These are phyloP conservation scores for Albula glossodonta DNA, from an alignment of 2,113 vertebrate genomes.

Conservation along the genomic window DNA sequence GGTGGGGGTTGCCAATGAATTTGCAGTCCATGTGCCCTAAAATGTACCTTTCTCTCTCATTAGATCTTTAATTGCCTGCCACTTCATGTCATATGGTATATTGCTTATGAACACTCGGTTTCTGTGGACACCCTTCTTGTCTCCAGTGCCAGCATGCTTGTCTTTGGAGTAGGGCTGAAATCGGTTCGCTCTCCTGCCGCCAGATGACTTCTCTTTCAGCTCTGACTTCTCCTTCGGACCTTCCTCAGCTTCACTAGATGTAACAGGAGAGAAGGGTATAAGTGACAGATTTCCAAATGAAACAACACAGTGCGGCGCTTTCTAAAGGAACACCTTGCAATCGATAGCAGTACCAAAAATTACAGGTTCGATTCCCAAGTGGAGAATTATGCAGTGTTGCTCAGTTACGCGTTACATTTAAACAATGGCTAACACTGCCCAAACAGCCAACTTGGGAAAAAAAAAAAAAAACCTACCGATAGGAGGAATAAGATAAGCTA, in stretches of 20 bases:
- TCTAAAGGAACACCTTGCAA: no score
- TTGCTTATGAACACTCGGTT: conserved; percentile 98
- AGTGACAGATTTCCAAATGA: not conserved
- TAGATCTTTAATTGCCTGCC: conserved; percentile 99
- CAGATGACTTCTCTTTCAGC: conserved; percentile 83
- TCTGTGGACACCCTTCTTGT: conserved; percentile 85
- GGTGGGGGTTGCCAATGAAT: conserved; percentile 25
- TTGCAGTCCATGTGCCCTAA: conserved; percentile 34
- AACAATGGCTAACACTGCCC: no score
- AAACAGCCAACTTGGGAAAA: no score
- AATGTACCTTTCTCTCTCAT: conserved; percentile 98
- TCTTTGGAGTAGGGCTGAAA: conserved; percentile 95
- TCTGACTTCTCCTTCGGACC: conserved; percentile 77
- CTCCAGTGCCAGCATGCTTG: conserved; percentile 75
- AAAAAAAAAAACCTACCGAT: no score
- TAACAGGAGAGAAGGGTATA: not conserved
- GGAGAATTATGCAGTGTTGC: no score
- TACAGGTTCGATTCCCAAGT: no score
- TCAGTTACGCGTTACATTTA: no score
- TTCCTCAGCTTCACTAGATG: conserved; percentile 79
- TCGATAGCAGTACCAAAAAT: no score
- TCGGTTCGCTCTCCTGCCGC: conserved; percentile 79
- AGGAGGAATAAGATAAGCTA: no score
- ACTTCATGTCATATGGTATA: conserved; percentile 98
- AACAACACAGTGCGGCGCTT: not conserved